These are phyloP conservation scores for Phthorimaea operculella DNA, from an alignment of 1,140 invertebrate genomes.

Conservation along the genomic window DNA sequence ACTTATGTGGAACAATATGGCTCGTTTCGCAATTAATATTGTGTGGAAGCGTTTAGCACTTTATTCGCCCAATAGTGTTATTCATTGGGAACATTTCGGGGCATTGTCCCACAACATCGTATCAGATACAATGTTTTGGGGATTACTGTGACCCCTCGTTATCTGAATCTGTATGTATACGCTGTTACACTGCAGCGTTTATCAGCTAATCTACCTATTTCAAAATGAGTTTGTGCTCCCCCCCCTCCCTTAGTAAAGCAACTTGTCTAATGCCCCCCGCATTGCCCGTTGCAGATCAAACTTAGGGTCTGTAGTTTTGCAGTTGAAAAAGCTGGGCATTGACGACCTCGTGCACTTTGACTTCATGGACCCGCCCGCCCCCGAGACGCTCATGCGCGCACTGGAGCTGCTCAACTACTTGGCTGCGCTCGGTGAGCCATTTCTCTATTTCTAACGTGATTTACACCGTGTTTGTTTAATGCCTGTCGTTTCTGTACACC, in stretches of 20 bases:
- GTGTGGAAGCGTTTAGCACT: no score
- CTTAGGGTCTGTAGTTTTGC: conserved; percentile 95
- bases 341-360: conserved; percentile 99
- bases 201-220: no score
- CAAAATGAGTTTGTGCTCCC: background rate
- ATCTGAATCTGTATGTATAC: no score
- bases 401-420: conserved; percentile 98
- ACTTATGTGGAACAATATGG: no score
- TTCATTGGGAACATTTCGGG: no score
- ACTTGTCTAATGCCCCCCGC: conserved; percentile 32
- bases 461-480: background rate
- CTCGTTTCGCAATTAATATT: no score
- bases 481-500: no score
- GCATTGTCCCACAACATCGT: no score
- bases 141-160: no score
- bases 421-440: conserved; percentile 77
- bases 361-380: conserved; percentile 99
- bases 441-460: conserved; percentile 1
- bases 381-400: conserved; percentile 99
- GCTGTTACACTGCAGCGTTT: no score
- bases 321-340: conserved; percentile 98
- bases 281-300: conserved; percentile 79
- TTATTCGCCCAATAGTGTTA: no score
- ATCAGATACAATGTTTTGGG: no score
- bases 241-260: conserved; percentile 7